Evolutionary conservation across 53 echinoderm and acorn worm species (phyloP).

Genomic region (Paracentrotus lividus): DNA sequence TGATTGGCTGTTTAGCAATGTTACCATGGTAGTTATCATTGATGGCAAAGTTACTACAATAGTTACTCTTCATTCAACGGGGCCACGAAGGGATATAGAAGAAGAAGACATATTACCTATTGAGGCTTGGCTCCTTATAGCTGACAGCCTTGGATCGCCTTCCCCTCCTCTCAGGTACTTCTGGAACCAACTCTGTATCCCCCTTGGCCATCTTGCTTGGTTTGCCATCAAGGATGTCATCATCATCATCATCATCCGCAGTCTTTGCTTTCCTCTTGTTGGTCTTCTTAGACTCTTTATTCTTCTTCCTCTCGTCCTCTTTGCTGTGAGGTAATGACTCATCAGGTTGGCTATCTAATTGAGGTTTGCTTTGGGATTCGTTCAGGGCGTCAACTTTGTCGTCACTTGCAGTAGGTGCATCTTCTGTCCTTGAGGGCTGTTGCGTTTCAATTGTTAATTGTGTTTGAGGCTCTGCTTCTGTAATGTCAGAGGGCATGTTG

Average conservation of each 20-base stretch:
- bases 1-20: too few relatives aligned
- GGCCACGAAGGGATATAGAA: too few relatives aligned
- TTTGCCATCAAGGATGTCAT: not conserved
- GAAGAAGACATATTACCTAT: slow-evolving; percentile 30
- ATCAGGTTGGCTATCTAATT: not conserved
- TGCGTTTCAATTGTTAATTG: not conserved
- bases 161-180: slow-evolving; percentile 29
- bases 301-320: not conserved
- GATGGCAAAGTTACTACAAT: not conserved
- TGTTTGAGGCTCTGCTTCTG: not conserved
- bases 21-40: not conserved
- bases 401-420: not conserved
- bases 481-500: not conserved
- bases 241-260: too few relatives aligned
- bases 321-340: not conserved
- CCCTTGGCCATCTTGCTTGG: slow-evolving; percentile 29
- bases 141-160: slow-evolving; percentile 62
- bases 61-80: too few relatives aligned
- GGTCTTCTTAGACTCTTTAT: not conserved
- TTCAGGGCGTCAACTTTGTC: not conserved
- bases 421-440: not conserved
- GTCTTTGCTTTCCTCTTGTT: slow-evolving; percentile 5
- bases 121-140: slow-evolving; percentile 78
- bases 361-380: not conserved
- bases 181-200: not conserved